phyloP scores from a whole-genome alignment of 2,888 invertebrate genomes.

The Priocnemis perturbator region DNA sequence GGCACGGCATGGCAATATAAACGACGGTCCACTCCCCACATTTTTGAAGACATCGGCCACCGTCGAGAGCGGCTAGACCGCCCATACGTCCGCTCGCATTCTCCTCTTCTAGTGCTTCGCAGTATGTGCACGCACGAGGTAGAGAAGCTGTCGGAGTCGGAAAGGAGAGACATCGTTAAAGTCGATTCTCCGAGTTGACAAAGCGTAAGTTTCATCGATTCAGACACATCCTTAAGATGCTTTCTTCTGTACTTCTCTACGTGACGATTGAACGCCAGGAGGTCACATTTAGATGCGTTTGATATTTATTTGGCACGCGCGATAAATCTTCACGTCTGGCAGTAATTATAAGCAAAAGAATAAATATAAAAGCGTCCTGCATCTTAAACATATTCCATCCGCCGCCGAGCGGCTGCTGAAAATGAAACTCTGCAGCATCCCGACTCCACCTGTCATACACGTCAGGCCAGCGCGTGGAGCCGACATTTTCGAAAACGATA shows the following conservation, averaged over 20 bases:
- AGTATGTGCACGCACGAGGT: constrained; percentile 11
- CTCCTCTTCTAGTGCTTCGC: constrained; percentile 39
- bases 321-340: no score
- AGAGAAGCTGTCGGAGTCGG: constrained; percentile 21
- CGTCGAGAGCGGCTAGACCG: constrained; percentile 49
- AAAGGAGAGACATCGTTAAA: constrained; percentile 14
- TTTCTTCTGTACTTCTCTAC: no score
- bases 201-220: not conserved
- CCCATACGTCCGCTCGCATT: constrained; percentile 66
- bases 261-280: no score
- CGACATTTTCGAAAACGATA: constrained; percentile 11
- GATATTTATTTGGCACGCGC: no score
- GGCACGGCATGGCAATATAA: constrained; percentile 46
- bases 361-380: no score
- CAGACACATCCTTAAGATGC: no score
- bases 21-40: constrained; percentile 66
- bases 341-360: no score
- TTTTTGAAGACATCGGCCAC: constrained; percentile 68
- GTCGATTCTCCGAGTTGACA: no score
- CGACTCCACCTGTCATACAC: not conserved
- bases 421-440: no score
- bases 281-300: no score
- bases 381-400: no score
- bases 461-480: constrained; percentile 41
- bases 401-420: no score